Evolutionary conservation across 1,140 invertebrate genomes (phyloP), one percentile per base, ranked within the genome.

Genomic region (Caenorhabditis tropicalis): DNA sequence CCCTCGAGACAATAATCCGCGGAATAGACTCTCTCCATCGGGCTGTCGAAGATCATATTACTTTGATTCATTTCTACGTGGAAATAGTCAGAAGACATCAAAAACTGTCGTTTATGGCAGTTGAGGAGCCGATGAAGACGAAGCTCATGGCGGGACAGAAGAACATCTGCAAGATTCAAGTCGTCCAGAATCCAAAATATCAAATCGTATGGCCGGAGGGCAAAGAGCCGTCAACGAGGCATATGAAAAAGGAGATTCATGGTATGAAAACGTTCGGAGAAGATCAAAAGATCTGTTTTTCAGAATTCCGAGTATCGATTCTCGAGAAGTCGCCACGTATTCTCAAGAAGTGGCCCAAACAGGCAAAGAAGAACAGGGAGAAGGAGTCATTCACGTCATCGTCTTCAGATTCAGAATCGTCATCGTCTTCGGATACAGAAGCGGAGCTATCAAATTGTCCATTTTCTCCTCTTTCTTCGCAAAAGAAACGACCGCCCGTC

Each of bases 151-250:
- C 65, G 7, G 27, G 27, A 0, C 5, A 12, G 12, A 36, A 74
- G n/a, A 7, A 21, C 3, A 46, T 74, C 7, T 16, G 6, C 0
- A 43, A 46, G 36, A 33, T 43, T 43, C 65, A 74, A 24, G 65
- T 74, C 7, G 65, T 74, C 10, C 65, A 74, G 36, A 74, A 21
- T 27, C 65, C 36, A 9, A 74, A 74, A 43, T 74, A 74, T 74
- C 65, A 43, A 43, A 24, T 74, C 0, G 43, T 43, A 74, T 74
- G 65, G 65, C 65, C 65, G 0, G n/a, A 74, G 21, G 65, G 65
- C 19, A 36, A 39, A 29, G 36, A 74, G 10, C 33, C 33, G n/a
- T 43, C 65, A 1, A 5, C 43, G 6, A 43, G 29, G 3, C 36
- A 36, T 24, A 3, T 74, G 7, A 43, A 74, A 12, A 10, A 36